Base-by-base conservation (phyloP, 2,888 invertebrate genomes). In the Ferdinandea cuprea region DNA sequence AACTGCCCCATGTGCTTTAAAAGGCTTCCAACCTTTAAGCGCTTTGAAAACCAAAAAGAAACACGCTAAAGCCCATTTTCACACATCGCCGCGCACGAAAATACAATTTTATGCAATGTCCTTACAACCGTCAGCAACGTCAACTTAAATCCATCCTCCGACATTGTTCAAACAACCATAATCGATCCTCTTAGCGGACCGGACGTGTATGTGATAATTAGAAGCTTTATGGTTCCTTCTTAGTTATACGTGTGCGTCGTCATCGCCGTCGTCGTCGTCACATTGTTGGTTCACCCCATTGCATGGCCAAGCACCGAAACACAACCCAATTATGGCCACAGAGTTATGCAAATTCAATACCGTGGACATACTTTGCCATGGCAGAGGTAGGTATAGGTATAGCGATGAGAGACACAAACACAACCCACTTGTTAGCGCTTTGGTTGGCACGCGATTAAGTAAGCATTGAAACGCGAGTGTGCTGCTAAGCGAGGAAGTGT, bases 401-500 rank as follows among this genome's bases (percentile, higher is more conserved):
- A n/a, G n/a, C n/a, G n/a, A n/a, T n/a, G n/a, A n/a, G n/a, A n/a
- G n/a, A n/a, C n/a, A n/a, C n/a, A n/a, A n/a, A n/a, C n/a, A 63
- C 76, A 76, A 35, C 81, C 77, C 72, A 83, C 76, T 83, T 72
- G 77, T 77, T 77, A 72, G 77, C 59, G 71, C 81, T 77, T 65
- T 72, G 44, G 17, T 19, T 44, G 66, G 77, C 81, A 83, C 77
- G 81, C 81, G 77, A 83, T 77, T 77, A 72, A 72, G 52, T 65
- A 76, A 71, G 40, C 77, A 77, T 54, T 65, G 66, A 50, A 77
- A 54, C 35, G 52, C 37, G 40, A 77, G 71, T 58, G 11, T 19
- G 44, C 44, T 19, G 30, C 32, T 21, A 25, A 54, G 46, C 46
- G 59, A 71, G 81, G 81, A 81, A 77, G 61, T 66, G 65, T 44